Base-by-base conservation (phyloP, 2,113 vertebrate species). In the Osmerus mordax region DNA sequence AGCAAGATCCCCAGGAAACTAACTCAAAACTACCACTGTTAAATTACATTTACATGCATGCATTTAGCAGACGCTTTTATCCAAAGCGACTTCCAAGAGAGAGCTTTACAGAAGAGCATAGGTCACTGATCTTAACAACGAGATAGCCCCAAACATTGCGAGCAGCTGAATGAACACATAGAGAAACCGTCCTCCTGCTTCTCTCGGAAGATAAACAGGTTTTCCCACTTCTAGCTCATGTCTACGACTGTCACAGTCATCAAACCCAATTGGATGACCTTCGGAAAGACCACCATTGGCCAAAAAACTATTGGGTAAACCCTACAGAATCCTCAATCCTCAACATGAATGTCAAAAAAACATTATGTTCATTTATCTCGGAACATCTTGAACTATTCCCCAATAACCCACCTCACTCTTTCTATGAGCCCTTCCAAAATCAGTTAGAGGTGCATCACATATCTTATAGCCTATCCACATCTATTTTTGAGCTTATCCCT, bases 401-500 rank as follows among this genome's bases (percentile, higher is more conserved):
- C 23, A 71, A 72, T 23, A 69, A 83, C 81, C 72, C 47, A 70
- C 62, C 25, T 70, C 73, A 54, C 8, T 65, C 70, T 69, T 74
- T 82, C 81, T 89, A 88, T 89, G 85, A 89, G 89, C 83, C 79
- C 70, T 21, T 4, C 63, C 23, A 23, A 15, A 69, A 80, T 87
- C 87, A 87, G 81, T 82, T 84, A 78, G 85, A 83, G 81, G 81
- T 83, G 77, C 73, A 25, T 23, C 82, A 72, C 72, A 89, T 88
- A 85, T 74, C 84, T 83, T 76, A 79, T 78, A 64, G 76, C 70
- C 79, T 84, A 75, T 83, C 78, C 78, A 67, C 66, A 5, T 13
- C 19, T 14, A 67, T 67, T 52, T 67, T 29, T 52, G 11, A 74
- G 81, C 14, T 29, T 64, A 36, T 64, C 29, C 62, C 62, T 8